These are phyloP conservation scores for Patella pellucida DNA, from an alignment of 2,888 invertebrate species.

Conservation along the genomic window DNA sequence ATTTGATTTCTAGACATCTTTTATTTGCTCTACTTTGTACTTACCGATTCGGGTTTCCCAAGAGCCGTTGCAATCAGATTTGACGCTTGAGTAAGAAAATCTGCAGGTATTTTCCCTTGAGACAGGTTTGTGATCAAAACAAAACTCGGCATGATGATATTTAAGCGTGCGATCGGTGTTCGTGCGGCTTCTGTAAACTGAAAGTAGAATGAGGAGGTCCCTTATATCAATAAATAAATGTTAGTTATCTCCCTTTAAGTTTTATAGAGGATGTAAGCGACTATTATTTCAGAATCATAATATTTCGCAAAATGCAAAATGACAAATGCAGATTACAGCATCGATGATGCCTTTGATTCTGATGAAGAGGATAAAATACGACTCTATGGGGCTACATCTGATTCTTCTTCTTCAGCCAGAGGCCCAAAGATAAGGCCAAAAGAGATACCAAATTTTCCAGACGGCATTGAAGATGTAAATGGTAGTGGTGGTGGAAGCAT, in stretches of 20 bases:
- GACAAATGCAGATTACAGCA: slow-evolving; percentile 18
- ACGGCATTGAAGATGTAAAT: slow-evolving; percentile 11
- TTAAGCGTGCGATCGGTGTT: too few species aligned
- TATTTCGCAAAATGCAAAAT: not conserved
- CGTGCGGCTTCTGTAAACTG: too few species aligned
- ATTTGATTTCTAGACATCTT: too few species aligned
- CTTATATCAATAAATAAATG: too few species aligned
- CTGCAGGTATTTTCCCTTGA: not conserved
- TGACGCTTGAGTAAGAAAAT: not conserved
- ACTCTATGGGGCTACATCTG: slow-evolving; percentile 80
- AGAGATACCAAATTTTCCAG: slow-evolving; percentile 22
- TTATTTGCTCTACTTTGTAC: not conserved
- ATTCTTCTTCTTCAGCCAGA: slow-evolving; percentile 77
- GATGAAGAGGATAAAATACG: slow-evolving; percentile 87
- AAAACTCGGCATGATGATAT: not conserved
- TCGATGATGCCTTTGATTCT: slow-evolving; percentile 51
- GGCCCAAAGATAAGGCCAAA: slow-evolving; percentile 33
- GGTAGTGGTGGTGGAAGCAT: slow-evolving; percentile 13
- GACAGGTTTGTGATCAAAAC: not conserved
- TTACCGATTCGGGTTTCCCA: not conserved
- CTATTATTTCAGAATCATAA: too few species aligned
- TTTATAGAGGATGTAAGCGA: slow-evolving; percentile 5
- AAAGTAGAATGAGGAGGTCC: too few species aligned
- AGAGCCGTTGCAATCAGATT: not conserved
- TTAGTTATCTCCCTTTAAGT: slow-evolving; percentile 15